Evolutionary conservation across 2,888 invertebrate genomes (phyloP).

Genomic region (Drosophila atripex): DNA sequence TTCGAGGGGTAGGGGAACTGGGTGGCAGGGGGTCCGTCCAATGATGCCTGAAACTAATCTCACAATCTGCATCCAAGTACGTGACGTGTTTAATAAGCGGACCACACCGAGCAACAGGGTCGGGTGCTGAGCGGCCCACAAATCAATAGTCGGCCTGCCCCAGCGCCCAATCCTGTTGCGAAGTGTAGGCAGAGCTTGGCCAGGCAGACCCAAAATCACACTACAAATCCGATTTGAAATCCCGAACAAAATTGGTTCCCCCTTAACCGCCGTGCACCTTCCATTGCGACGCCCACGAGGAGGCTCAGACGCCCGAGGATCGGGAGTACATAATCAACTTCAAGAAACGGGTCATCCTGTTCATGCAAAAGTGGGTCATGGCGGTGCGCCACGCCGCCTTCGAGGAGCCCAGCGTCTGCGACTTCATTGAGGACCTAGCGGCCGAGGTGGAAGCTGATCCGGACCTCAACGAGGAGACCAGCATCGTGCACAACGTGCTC

Average conservation of each 20-base stretch:
- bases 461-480: constrained; percentile 88
- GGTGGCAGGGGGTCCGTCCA: constrained; percentile 42
- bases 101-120: neutral
- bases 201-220: constrained; percentile 19
- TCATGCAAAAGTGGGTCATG: constrained; percentile 90
- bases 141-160: constrained; percentile 25
- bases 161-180: constrained; percentile 1
- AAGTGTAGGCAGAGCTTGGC: constrained; percentile 2
- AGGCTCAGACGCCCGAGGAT: constrained; percentile 86
- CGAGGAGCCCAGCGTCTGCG: constrained; percentile 88
- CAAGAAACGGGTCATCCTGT: constrained; percentile 90
- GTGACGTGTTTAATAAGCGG: constrained; percentile 71
- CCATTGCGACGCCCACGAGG: constrained; percentile 84
- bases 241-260: constrained; percentile 41
- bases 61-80: constrained; percentile 74
- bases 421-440: constrained; percentile 90
- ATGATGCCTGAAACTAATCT: constrained; percentile 69
- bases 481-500: constrained; percentile 88
- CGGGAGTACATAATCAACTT: constrained; percentile 88
- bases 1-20: neutral
- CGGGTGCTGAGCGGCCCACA: constrained; percentile 5
- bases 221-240: constrained; percentile 14
- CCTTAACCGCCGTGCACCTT: constrained; percentile 85
- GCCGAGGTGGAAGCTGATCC: constrained; percentile 89
- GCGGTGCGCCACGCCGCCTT: constrained; percentile 90